Evolutionary conservation across 2,888 invertebrate genomes (phyloP), one percentile per base, ranked within the genome.

Genomic region (Masnerella sp.): DNA sequence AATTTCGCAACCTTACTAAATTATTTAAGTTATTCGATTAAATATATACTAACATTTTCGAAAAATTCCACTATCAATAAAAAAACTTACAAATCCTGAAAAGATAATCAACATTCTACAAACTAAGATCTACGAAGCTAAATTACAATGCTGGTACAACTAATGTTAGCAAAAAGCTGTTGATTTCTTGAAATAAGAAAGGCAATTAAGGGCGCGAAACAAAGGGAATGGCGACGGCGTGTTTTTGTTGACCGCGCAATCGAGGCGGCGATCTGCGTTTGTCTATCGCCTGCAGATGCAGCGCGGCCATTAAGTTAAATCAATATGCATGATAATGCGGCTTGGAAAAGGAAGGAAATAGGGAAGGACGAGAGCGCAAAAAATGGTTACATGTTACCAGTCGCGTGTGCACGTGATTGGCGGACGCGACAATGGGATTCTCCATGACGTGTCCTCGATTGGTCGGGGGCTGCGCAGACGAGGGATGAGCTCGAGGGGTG

Each of bases 401-500:
- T 78, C 45, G 77, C 77, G 68, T 77, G 79, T 78, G 80, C 80
- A 70, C 71, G 78, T 76, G 77, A 75, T 75, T 75, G 70, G 71
- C 71, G 74, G 78, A 74, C 76, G 75, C 80, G 81, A 86, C 85
- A 86, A 86, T 85, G 81, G 84, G 84, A 81, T 83, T 82, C 84
- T 82, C 84, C 78, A 74, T 62, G 75, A 71, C 75, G 76, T 77
- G 79, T 76, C 78, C 82, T 75, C 81, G 79, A 87, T 86, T 87
- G 87, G 87, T 80, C 77, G 76, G 80, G 70, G 76, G 77, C 61
- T 73, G 7, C 76, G 73, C 52, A 77, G 82, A 83, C 83, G 81
- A 81, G 80, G 85, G 85, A 85, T 84, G 85, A 83, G 83, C 81
- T 79, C 81, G 72, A 80, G 75, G 84, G 84, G 82, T 82, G 84